These are phyloP conservation scores for Megaceryle maxima DNA, from an alignment of 2,113 vertebrate genomes.

Conservation along the genomic window DNA sequence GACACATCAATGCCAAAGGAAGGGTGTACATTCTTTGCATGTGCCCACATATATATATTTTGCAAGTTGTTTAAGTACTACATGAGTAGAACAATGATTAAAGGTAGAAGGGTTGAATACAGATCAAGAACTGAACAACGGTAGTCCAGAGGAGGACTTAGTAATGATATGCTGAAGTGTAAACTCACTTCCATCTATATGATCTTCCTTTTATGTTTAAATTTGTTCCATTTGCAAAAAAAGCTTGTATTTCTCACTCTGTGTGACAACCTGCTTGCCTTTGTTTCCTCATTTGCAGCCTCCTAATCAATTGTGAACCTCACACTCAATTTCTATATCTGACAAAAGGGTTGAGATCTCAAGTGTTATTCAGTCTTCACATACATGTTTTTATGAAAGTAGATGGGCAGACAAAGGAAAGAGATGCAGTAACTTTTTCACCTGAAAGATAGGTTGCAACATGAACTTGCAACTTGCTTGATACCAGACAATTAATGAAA, in stretches of 20 bases:
- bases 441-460: neutral
- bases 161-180: neutral
- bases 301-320: neutral
- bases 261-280: neutral
- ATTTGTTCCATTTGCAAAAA: neutral
- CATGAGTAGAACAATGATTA: neutral
- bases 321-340: neutral
- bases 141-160: neutral
- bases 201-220: neutral
- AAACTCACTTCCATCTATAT: neutral
- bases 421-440: neutral
- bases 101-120: neutral
- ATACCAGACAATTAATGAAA: neutral
- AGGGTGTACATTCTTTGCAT: neutral
- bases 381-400: neutral
- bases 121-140: neutral
- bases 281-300: neutral
- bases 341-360: neutral
- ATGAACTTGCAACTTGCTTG: neutral
- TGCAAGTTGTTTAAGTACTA: neutral
- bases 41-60: neutral
- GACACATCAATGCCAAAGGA: neutral
- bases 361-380: neutral
- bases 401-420: neutral
- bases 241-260: neutral